A percentile compares a stretch with the other conserved stretches of the same genome.
Conservation (phyloP, 2,888 invertebrate species). For the Suillia variegata region DNA sequence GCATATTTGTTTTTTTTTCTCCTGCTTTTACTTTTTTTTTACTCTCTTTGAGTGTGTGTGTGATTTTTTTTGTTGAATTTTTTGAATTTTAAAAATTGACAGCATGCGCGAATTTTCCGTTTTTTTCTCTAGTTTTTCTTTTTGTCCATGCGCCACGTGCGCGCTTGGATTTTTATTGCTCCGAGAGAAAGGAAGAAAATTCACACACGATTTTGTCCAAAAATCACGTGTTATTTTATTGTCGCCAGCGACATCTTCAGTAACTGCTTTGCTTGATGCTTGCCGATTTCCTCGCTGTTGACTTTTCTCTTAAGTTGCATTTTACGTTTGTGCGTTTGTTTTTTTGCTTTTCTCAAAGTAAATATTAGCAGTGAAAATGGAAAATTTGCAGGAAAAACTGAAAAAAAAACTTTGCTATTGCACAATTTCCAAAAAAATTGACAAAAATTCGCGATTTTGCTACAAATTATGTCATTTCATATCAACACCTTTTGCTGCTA, state of each 20-base stretch:
- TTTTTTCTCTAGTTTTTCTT: neutral
- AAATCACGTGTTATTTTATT: conserved; percentile 35
- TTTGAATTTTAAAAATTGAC: neutral
- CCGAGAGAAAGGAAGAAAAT: too few species aligned
- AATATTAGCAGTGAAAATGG: too few species aligned
- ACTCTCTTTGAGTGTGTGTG: neutral
- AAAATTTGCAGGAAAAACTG: too few species aligned
- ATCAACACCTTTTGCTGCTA: too few species aligned
- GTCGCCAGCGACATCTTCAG: conserved; percentile 27
- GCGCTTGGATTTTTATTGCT: conserved; percentile 9
- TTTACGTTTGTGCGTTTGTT: too few species aligned
- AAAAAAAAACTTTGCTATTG: too few species aligned
- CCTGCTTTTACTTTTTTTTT: neutral
- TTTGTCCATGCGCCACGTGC: conserved; percentile 10
- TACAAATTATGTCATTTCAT: too few species aligned
- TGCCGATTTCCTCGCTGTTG: neutral
- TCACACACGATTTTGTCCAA: conserved; percentile 27
- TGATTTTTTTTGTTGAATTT: neutral
- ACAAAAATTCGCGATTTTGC: too few species aligned
- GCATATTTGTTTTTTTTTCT: neutral
- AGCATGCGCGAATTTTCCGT: too few species aligned
- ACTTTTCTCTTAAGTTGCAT: too few species aligned
- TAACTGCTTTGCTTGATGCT: conserved; percentile 19
- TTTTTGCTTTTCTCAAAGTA: too few species aligned
- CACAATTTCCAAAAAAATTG: too few species aligned